These are phyloP conservation scores for Galeopsomyia nigrocyanea DNA, from an alignment of 2,888 invertebrate species.

Conservation along the genomic window DNA sequence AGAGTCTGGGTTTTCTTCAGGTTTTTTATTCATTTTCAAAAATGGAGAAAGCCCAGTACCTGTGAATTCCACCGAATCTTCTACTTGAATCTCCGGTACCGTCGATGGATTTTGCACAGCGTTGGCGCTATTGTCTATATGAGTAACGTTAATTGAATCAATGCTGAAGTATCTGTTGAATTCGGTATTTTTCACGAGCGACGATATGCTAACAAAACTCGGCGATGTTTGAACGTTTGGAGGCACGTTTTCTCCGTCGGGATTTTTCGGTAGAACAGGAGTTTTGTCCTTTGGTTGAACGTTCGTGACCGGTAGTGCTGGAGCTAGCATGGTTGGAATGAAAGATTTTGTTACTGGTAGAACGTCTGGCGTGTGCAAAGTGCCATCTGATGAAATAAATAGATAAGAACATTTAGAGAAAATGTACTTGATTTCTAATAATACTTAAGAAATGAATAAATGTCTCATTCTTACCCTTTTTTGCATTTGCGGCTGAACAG, in stretches of 20 bases:
- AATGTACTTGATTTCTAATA: too few species aligned
- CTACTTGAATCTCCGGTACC: slow-evolving; percentile 35
- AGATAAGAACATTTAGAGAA: background rate
- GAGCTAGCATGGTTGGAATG: slow-evolving; percentile 3
- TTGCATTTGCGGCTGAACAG: background rate
- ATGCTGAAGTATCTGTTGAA: slow-evolving; percentile 25
- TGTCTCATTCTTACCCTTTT: slow-evolving; percentile 3
- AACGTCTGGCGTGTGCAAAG: slow-evolving; percentile 39
- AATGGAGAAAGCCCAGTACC: slow-evolving; percentile 39
- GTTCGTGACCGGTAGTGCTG: background rate
- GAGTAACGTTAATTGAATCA: slow-evolving; percentile 37
- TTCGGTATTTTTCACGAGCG: slow-evolving; percentile 28
- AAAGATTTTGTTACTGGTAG: background rate
- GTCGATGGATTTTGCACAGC: slow-evolving; percentile 10
- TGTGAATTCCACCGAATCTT: slow-evolving; percentile 20
- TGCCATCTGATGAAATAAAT: slow-evolving; percentile 34
- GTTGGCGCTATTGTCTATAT: slow-evolving; percentile 28
- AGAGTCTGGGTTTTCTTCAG: background rate
- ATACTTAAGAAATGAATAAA: too few species aligned
- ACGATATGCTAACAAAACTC: slow-evolving; percentile 30
- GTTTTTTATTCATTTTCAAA: slow-evolving; percentile 30
- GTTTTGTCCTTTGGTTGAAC: background rate
- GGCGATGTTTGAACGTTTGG: slow-evolving; percentile 6
- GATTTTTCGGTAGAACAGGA: slow-evolving; percentile 23
- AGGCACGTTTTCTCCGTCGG: slow-evolving; percentile 19